Percentiles rank a stretch among this genome's conserved stretches.
phyloP scores from a whole-genome alignment of 2,113 vertebrate species.

The Acanthisitta chloris region DNA sequence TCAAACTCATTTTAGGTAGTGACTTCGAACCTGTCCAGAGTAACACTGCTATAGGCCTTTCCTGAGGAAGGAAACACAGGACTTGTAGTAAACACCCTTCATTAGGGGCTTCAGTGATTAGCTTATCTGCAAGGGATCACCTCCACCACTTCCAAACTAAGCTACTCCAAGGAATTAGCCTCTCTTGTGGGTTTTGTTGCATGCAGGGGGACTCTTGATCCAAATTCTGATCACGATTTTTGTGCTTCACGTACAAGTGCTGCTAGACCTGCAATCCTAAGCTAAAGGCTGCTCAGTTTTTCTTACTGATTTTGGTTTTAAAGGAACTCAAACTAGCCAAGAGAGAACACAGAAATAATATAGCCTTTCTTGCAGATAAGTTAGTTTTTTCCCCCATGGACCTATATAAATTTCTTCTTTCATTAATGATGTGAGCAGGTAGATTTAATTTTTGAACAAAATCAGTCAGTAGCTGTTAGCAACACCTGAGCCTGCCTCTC shows the following conservation, averaged over 20 bases:
- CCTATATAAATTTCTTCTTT: background rate
- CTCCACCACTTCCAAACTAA: background rate
- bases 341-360: background rate
- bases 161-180: background rate
- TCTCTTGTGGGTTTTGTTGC: background rate
- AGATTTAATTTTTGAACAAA: conserved; percentile 6
- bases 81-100: background rate
- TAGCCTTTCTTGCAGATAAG: background rate
- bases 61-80: background rate
- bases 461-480: background rate
- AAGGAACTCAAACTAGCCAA: background rate
- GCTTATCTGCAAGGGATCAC: background rate
- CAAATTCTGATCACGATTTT: background rate
- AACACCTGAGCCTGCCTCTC: background rate
- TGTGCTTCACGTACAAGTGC: rapidly evolving
- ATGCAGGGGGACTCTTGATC: background rate
- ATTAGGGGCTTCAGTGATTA: background rate
- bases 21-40: background rate
- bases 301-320: background rate
- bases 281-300: background rate
- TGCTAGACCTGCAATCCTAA: background rate
- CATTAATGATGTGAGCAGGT: background rate
- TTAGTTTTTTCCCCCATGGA: background rate
- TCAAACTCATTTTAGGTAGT: background rate
- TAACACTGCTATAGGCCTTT: background rate